Base-by-base conservation (phyloP, 2,797 vertebrate species). In the Carduelis carduelis region DNA sequence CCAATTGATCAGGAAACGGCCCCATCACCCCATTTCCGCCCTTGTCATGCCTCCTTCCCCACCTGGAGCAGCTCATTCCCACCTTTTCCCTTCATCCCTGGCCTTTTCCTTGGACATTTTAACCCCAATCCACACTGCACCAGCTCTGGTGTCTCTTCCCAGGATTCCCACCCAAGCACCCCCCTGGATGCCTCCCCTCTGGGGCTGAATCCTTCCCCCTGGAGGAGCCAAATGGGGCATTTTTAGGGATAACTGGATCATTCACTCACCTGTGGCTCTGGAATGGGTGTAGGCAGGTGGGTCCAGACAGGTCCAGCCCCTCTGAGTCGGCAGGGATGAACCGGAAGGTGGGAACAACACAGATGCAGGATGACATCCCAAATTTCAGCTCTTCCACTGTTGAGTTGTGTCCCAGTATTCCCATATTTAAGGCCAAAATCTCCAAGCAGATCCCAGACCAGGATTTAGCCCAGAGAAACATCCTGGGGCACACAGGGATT, bases 341-440 rank as follows among this genome's bases (percentile, higher is more conserved):
- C 20, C 0, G 0, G 83, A 30, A 61, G 17, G 4, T 0, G 0
- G 65, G 43, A 44, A 24, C 37, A 28, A 35, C 32, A 15, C 1
- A 0, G 52, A 60, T 5, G 3, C 18, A 0, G 2, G 28, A 15
- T 3, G 28, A 10, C 18, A 22, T 9, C 27, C 9, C 16, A 3
- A n/a, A 10, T 8, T 77, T 53, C 32, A 1, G 5, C 50, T 20
- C 46, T 61, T 52, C 82, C 61, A 30, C 43, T 0, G 0, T 78
- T 70, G 52, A 93, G 70, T 53, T 0, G 0, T 1, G 13, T 11
- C 55, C 46, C 64, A 3, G 0, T 1, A 30, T 15, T 35, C 1
- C 55, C 34, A 0, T 3, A 7, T 43, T 52, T n/a, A 27, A 23
- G 18, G 35, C 9, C n/a, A 12, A 23, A 30, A 49, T n/a, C 55